These are phyloP conservation scores for Toxotes chatareus DNA, from an alignment of 2,113 vertebrate genomes.

Conservation along the genomic window DNA sequence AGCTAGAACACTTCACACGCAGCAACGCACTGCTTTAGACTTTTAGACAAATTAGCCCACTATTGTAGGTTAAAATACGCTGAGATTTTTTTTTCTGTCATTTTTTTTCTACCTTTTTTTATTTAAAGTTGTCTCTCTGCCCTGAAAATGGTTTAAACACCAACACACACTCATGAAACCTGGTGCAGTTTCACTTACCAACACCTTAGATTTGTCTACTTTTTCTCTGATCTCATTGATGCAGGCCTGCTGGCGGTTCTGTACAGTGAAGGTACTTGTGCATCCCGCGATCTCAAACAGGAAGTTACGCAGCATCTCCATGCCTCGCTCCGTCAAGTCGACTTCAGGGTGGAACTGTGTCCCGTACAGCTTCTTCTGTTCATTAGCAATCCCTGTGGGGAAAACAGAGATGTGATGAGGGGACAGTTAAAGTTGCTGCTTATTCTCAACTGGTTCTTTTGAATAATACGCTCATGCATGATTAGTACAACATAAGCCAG, in stretches of 20 bases:
- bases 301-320: slow-evolving; percentile 95
- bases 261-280: slow-evolving; percentile 93
- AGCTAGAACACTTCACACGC: slow-evolving; percentile 6
- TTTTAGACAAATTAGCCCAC: slow-evolving; percentile 11
- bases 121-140: background rate
- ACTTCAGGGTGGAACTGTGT: slow-evolving; percentile 99
- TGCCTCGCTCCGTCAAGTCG: slow-evolving; percentile 95
- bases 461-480: background rate
- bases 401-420: background rate
- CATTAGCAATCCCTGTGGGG: slow-evolving; percentile 92
- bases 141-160: background rate
- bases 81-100: background rate
- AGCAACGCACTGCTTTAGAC: background rate
- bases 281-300: slow-evolving; percentile 96
- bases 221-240: slow-evolving; percentile 92
- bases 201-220: slow-evolving; percentile 94
- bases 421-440: background rate
- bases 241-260: slow-evolving; percentile 92
- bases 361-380: slow-evolving; percentile 97
- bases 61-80: background rate
- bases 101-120: background rate
- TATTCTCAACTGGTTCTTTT: background rate
- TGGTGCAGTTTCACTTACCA: slow-evolving; percentile 85
- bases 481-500: background rate
- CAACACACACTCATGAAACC: background rate